Conservation (phyloP, 2,113 vertebrate species). For the Shinisaurus crocodilurus region DNA sequence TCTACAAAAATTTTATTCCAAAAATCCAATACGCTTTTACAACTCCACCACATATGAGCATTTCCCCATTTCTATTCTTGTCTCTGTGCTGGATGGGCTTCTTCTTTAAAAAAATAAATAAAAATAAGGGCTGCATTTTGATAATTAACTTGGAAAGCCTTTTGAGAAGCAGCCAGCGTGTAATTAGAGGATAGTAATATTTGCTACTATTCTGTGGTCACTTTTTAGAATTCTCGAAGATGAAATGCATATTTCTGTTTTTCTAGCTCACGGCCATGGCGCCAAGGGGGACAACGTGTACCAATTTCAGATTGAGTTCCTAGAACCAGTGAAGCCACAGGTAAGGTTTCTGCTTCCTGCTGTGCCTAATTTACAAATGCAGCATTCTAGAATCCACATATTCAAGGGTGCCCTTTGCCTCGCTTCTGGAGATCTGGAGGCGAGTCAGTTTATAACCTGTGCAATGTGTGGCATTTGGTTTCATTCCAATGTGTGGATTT, state of each 20-base stretch:
- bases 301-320: constrained; percentile 90
- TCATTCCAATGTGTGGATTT: background rate
- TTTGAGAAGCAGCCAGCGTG: background rate
- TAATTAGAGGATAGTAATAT: background rate
- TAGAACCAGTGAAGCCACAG: constrained; percentile 86
- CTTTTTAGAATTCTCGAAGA: background rate
- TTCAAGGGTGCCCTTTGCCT: too few species aligned
- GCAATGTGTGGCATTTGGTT: background rate
- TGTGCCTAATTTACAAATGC: background rate
- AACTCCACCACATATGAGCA: too few species aligned
- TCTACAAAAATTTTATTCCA: too few species aligned
- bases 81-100: background rate
- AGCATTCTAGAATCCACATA: background rate
- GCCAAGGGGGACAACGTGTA: constrained; percentile 96
- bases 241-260: constrained; percentile 29
- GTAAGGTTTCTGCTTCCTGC: constrained; percentile 71
- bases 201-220: background rate
- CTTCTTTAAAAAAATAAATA: background rate
- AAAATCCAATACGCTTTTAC: too few species aligned
- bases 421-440: background rate
- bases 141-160: background rate
- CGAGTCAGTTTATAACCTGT: background rate
- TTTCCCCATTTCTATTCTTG: background rate
- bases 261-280: constrained; percentile 89
- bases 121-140: background rate